Conservation (phyloP, 2,888 invertebrate species). For the Sympetrum striolatum region DNA sequence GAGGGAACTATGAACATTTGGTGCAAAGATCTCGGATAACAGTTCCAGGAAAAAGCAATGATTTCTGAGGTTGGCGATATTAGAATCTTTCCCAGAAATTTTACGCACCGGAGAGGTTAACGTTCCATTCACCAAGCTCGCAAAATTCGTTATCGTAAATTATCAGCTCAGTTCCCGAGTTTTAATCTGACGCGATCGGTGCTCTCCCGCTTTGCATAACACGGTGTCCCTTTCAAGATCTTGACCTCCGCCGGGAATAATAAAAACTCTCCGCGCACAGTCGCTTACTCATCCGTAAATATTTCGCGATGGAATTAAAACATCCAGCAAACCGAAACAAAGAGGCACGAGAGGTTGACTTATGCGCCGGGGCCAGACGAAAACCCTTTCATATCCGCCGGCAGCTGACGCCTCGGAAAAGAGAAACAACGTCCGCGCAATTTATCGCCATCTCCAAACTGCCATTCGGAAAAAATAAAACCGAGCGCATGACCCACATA, state of each 20-base stretch:
- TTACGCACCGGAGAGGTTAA: no score
- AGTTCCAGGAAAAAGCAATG: no score
- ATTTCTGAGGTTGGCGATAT: no score
- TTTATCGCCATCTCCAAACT: neutral
- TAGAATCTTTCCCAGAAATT: no score
- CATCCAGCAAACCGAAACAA: neutral
- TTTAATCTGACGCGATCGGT: no score
- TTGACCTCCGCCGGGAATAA: neutral
- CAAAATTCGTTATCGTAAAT: no score
- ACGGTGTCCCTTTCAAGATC: neutral
- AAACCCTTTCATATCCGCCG: slow-evolving; percentile 22
- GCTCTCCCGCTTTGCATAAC: neutral
- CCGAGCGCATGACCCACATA: slow-evolving; percentile 7
- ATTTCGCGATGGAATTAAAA: neutral
- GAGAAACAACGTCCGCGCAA: slow-evolving; percentile 1
- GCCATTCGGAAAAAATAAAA: neutral
- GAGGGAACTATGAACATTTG: no score
- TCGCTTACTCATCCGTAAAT: neutral
- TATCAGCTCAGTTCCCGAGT: no score
- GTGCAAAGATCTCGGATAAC: no score
- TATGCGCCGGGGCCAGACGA: neutral
- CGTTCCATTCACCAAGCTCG: no score
- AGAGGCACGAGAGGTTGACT: neutral
- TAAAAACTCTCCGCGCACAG: neutral
- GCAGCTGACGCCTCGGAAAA: neutral